Percentiles rank a stretch among this genome's conserved stretches.
Conservation (phyloP, 2,797 vertebrate genomes). For the Buphagus erythrorhynchus region DNA sequence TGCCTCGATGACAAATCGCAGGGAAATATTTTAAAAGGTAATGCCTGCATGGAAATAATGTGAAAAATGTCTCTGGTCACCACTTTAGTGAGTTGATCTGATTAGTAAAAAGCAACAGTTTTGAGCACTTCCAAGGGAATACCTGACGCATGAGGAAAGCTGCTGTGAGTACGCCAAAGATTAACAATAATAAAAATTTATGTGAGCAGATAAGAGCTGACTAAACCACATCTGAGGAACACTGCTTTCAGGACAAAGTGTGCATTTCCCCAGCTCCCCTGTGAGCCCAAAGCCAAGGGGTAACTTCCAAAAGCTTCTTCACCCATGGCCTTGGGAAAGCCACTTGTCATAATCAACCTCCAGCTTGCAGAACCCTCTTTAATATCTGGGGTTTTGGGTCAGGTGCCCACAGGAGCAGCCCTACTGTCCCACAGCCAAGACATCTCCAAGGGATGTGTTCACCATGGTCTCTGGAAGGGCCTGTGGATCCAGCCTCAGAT, state of each 20-base stretch:
- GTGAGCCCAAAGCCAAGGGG: background rate
- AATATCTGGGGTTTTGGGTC: background rate
- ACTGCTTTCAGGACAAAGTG: background rate
- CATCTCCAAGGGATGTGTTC: background rate
- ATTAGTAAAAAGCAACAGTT: background rate
- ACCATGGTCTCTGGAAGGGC: background rate
- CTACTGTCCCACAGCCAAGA: background rate
- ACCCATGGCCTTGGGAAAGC: background rate
- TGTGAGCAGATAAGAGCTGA: constrained; percentile 4
- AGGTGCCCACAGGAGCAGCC: background rate
- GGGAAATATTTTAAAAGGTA: background rate
- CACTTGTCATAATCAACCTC: background rate
- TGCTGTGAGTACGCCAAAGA: background rate
- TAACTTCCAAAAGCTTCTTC: background rate
- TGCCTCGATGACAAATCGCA: background rate
- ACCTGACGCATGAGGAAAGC: constrained; percentile 23
- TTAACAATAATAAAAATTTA: constrained; percentile 33
- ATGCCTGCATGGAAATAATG: background rate
- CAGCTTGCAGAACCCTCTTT: background rate
- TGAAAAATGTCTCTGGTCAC: background rate
- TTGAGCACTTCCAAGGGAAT: background rate
- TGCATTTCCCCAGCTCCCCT: background rate
- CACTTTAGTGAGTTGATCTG: background rate
- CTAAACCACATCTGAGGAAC: background rate
- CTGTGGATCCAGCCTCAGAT: background rate